Percentiles rank a stretch among this genome's conserved stretches.
These are phyloP conservation scores for Thamnaconus septentrionalis DNA, from an alignment of 2,113 vertebrate genomes.

Conservation along the genomic window DNA sequence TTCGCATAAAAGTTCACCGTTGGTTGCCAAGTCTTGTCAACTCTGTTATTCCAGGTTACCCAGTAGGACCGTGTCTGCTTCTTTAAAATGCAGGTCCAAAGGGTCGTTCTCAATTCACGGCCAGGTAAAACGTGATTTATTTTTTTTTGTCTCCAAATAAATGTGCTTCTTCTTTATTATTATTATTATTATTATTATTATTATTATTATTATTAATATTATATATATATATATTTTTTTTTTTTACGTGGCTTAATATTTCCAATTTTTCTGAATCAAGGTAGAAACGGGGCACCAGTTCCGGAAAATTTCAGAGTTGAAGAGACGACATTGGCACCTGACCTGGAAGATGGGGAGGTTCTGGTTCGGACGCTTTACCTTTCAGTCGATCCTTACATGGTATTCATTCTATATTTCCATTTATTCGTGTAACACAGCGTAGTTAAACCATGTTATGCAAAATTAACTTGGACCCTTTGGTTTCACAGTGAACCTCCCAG, in stretches of 20 bases:
- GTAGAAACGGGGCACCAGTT: constrained; percentile 82
- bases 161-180: too few relatives aligned
- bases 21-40: too few relatives aligned
- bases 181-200: too few relatives aligned
- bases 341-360: constrained; percentile 79
- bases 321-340: constrained; percentile 72
- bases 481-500: too few relatives aligned
- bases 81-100: constrained; percentile 68
- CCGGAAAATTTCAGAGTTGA: constrained; percentile 87
- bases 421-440: background rate
- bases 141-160: too few relatives aligned
- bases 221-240: background rate
- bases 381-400: constrained; percentile 97
- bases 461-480: too few relatives aligned
- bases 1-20: too few relatives aligned
- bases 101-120: constrained; percentile 84
- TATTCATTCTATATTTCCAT: constrained; percentile 49
- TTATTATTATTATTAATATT: too few relatives aligned
- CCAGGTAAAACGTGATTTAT: constrained; percentile 76
- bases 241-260: background rate
- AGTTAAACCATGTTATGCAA: too few relatives aligned
- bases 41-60: too few relatives aligned
- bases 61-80: background rate
- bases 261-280: constrained; percentile 62
- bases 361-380: constrained; percentile 86